Conservation (phyloP, 2,888 invertebrate species). For the Sacculina carcini region DNA sequence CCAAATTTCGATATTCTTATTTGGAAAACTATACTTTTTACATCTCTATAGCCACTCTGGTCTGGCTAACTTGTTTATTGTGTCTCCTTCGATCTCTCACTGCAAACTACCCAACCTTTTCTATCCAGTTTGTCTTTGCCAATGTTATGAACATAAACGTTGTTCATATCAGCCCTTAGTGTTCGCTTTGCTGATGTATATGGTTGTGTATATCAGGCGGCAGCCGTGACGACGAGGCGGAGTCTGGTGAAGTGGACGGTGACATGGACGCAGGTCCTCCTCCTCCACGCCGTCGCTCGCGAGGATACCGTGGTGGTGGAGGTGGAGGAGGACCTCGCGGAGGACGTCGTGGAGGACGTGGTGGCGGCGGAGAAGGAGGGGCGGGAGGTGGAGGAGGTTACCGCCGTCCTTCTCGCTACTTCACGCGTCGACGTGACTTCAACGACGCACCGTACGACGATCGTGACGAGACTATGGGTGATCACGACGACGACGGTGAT, state of each 20-base stretch:
- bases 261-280: conserved; percentile 14
- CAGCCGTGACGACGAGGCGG: conserved; percentile 15
- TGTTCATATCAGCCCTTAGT: too few species aligned
- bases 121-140: too few species aligned
- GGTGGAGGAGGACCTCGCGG: conserved; percentile 9
- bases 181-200: too few species aligned
- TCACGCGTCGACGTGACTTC: conserved; percentile 26
- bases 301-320: conserved; percentile 10
- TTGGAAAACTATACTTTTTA: too few species aligned
- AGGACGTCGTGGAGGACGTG: conserved; percentile 10
- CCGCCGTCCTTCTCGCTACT: conserved; percentile 29
- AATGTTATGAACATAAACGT: too few species aligned
- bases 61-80: too few species aligned
- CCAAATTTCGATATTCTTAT: too few species aligned
- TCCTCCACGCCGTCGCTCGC: conserved; percentile 16
- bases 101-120: too few species aligned
- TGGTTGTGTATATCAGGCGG: conserved; percentile 10
- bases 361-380: conserved; percentile 13
- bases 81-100: too few species aligned
- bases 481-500: conserved; percentile 5
- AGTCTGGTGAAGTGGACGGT: conserved; percentile 16
- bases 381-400: conserved; percentile 17
- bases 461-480: conserved; percentile 10
- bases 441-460: conserved; percentile 19
- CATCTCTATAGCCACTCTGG: too few species aligned